Percentiles rank a stretch among this genome's conserved stretches.
Conservation (phyloP, 2,888 invertebrate species). For the Anthrax anthrax region DNA sequence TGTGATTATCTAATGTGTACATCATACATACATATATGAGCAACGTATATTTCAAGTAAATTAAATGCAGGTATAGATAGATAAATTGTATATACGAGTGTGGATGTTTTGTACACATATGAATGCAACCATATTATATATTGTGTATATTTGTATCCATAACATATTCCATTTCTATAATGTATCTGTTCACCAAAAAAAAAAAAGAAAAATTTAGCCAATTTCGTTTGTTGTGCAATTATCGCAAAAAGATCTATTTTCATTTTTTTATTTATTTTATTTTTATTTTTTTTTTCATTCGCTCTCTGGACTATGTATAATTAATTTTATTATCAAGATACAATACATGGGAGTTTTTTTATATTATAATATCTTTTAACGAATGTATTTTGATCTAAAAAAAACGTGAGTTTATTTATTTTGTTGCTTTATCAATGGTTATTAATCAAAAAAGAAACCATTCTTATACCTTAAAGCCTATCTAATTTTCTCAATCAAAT, state of each 20-base stretch:
- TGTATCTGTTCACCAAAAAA: too few species aligned
- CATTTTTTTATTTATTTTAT: too few species aligned
- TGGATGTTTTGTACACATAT: too few species aligned
- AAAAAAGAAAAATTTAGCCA: too few species aligned
- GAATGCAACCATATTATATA: too few species aligned
- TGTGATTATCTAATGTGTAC: too few species aligned
- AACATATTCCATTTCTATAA: too few species aligned
- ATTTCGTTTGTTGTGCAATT: slow-evolving; percentile 11
- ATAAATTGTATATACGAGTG: too few species aligned
- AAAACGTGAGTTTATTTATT: slow-evolving; percentile 19
- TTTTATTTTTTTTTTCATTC: slow-evolving; percentile 1
- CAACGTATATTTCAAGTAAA: too few species aligned
- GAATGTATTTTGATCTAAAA: slow-evolving; percentile 18
- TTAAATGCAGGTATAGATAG: too few species aligned
- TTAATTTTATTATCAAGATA: slow-evolving; percentile 19
- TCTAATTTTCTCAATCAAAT: slow-evolving; percentile 12
- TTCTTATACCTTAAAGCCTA: slow-evolving; percentile 9
- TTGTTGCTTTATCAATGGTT: slow-evolving; percentile 17
- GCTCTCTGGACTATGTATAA: slow-evolving; percentile 17
- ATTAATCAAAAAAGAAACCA: slow-evolving; percentile 17
- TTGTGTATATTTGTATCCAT: too few species aligned
- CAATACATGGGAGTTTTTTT: slow-evolving; percentile 15
- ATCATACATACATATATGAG: too few species aligned
- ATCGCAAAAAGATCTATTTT: slow-evolving; percentile 8
- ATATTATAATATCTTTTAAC: slow-evolving; percentile 14